Evolutionary conservation across 2,888 invertebrate genomes (phyloP), one percentile per base, ranked within the genome.

Genomic region (Aleiodes leptofemur): DNA sequence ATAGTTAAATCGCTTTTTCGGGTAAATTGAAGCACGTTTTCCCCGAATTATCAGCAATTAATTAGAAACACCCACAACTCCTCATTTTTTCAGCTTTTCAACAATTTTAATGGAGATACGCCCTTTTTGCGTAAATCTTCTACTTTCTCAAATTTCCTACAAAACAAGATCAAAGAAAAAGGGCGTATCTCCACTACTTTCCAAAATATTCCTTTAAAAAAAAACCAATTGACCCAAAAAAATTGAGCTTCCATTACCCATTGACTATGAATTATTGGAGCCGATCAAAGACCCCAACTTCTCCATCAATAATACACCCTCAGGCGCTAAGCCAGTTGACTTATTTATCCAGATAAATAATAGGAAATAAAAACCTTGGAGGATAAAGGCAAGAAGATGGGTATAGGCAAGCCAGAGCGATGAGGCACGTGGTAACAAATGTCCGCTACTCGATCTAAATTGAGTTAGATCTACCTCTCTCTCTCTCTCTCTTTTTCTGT

Each of bases 391-490:
- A 64, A 9, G 9, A 9, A 43, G 59, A 64, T 51, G 61, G 43
- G 76, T 78, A 79, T 78, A 76, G 81, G 80, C 74, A 77, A 78
- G 76, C 75, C 77, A 78, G 82, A 81, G 74, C 77, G 79, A 79
- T 81, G 80, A 83, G 83, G 81, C 83, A 43, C 81, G 79, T 56
- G 81, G 84, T 87, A 88, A 90, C 88, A 89, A 90, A 90, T 90
- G 89, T 86, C 82, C 83, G 84, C 83, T 87, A 89, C 90, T 90
- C 89, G 89, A 90, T 90, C 90, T 90, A 89, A 90, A 90, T 90
- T 89, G 90, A 89, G 90, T 90, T 89, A 90, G 85, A 86, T 86
- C 84, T 83, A 82, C 78, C 76, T 70, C 73, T 59, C 51, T 68
- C 77, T 59, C 71, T 73, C 78, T 71, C 77, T 38, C 76, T 76